Conservation (phyloP, 2,113 vertebrate genomes). For the Climacteris rufus region DNA sequence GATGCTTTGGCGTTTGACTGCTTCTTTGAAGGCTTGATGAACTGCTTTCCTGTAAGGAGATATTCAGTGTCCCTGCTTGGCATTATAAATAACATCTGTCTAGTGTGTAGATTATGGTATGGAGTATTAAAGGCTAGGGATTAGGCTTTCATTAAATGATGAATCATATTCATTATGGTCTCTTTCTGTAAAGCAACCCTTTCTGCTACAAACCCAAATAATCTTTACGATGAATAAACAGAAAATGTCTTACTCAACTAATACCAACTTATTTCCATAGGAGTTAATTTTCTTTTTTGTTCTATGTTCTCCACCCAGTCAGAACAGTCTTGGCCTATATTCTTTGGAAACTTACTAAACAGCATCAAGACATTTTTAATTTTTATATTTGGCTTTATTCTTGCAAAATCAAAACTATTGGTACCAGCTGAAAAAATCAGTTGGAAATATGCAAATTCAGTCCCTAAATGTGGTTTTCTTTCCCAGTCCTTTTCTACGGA, state of each 20-base stretch:
- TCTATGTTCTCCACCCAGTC: not conserved
- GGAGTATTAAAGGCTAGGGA: not conserved
- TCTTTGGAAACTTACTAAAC: not conserved
- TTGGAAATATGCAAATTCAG: not conserved
- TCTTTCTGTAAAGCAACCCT: not conserved
- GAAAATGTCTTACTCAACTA: not conserved
- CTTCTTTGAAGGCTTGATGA: not conserved
- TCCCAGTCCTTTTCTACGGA: not conserved
- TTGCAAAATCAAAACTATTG: not conserved
- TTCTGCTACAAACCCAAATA: constrained; percentile 17
- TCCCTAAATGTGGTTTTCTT: not conserved
- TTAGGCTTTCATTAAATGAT: constrained; percentile 40
- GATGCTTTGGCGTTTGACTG: not conserved
- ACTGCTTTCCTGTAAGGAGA: not conserved
- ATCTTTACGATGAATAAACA: not conserved
- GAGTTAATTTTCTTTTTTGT: constrained; percentile 8
- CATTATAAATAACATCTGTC: constrained; percentile 8
- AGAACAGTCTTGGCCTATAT: not conserved
- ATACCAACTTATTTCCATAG: not conserved
- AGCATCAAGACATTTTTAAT: not conserved
- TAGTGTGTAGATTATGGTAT: not conserved
- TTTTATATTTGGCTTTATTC: not conserved
- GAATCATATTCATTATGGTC: constrained; percentile 32
- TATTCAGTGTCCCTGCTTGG: not conserved
- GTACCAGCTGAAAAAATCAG: not conserved